Evolutionary conservation across 2,888 invertebrate genomes (phyloP), one percentile per base, ranked within the genome.

Genomic region (Mesoligia furuncula): DNA sequence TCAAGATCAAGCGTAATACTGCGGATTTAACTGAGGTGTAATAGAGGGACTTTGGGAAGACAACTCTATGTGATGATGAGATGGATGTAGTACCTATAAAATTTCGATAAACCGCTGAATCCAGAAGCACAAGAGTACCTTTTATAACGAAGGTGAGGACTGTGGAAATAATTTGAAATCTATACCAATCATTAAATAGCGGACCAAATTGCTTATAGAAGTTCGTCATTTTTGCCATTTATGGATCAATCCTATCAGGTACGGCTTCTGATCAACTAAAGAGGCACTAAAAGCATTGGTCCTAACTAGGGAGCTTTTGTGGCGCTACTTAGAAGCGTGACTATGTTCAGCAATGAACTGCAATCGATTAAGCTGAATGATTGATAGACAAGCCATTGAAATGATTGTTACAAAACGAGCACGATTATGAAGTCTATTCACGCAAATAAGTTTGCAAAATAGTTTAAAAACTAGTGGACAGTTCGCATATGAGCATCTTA

Each of bases 361-460:
- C 66, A 72, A 79, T 73, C 48, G 36, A 15, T 36, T 45, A 17
- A 36, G 1, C 9, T n/a, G 64, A 51, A 59, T 66, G 79, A 66
- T 61, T 79, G 79, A 79, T 79, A 79, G 79, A 72, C 73, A 79
- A 79, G 36, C 36, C 61, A 73, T 66, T 54, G 61, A n/a, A 51
- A 36, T 70, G 6, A 66, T 20, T 72, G 42, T 79, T 62, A 79
- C 36, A 45, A 39, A 67, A 71, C 39, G 39, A 27, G 3, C 48
- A 80, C 27, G 54, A 62, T 59, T 80, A 45, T 65, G 24, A 59
- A 36, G 8, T 51, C 61, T 75, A 75, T 72, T 68, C 68, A 67
- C 54, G 65, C 42, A 66, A 84, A 80, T 75, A 68, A 65, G 45
- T 73, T 84, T 74, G 62, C 72, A 59, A 77, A 77, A 77, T 74